These are phyloP conservation scores for Falco naumanni DNA, from an alignment of 2,797 vertebrate species.

Conservation along the genomic window DNA sequence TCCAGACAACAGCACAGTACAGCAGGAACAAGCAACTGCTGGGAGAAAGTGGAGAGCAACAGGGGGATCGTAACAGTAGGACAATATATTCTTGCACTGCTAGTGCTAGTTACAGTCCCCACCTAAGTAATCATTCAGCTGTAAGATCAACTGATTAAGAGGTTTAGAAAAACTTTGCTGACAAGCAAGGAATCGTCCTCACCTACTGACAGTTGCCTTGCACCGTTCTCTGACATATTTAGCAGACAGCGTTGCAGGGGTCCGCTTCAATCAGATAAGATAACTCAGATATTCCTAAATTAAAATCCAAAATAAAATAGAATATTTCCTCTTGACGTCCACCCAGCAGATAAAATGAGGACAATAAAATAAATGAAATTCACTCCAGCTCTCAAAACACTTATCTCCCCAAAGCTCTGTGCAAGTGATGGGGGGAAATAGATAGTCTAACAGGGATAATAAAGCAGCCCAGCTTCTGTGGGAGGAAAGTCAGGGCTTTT, in stretches of 20 bases:
- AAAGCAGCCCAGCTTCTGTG: background rate
- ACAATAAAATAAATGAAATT: background rate
- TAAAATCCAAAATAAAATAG: constrained; percentile 2
- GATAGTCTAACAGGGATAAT: background rate
- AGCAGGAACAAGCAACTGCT: background rate
- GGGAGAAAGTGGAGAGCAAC: background rate
- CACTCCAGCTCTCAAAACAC: background rate
- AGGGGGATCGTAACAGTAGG: background rate
- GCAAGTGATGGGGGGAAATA: background rate
- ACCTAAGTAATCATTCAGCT: background rate
- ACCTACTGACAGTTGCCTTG: background rate
- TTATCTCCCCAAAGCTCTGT: background rate
- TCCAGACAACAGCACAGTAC: background rate
- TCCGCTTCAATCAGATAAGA: background rate
- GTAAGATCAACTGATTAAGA: background rate
- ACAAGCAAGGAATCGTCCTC: background rate
- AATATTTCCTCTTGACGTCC: background rate
- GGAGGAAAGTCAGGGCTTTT: background rate
- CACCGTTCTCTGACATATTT: background rate
- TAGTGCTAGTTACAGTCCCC: background rate
- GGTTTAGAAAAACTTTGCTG: background rate
- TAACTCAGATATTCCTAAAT: background rate
- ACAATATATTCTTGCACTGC: background rate
- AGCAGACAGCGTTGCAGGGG: background rate
- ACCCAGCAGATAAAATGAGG: background rate